Evolutionary conservation across 2,113 vertebrate species (phyloP).

Genomic region (Gavia stellata): DNA sequence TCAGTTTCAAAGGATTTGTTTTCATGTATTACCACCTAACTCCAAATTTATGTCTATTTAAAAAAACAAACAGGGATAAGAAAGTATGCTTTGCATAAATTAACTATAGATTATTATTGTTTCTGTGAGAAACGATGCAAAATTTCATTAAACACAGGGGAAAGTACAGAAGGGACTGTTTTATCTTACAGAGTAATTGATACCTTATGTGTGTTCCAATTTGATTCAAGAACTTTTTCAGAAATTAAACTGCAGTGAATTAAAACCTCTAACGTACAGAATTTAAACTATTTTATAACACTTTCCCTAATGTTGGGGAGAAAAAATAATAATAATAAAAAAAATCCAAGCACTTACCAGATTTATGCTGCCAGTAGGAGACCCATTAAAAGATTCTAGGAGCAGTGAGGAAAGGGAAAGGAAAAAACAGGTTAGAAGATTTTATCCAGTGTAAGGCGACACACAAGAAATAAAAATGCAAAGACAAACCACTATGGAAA

Average conservation of each 20-base stretch:
- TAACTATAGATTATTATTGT: neutral
- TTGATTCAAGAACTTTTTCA: neutral
- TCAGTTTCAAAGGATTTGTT: neutral
- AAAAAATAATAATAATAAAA: neutral
- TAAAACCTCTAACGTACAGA: neutral
- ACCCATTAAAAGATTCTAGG: constrained; percentile 95
- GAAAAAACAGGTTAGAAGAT: constrained; percentile 44
- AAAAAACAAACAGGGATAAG: neutral
- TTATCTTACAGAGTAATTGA: neutral
- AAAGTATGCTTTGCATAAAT: neutral
- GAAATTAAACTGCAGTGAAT: neutral
- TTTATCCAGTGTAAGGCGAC: neutral
- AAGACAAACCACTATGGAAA: neutral
- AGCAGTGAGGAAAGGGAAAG: neutral
- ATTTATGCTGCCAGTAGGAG: constrained; percentile 95
- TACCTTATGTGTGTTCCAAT: neutral
- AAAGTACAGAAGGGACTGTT: neutral
- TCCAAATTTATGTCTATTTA: neutral
- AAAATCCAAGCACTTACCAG: constrained; percentile 76
- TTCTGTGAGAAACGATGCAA: neutral
- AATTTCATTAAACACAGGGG: neutral
- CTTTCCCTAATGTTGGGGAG: neutral
- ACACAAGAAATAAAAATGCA: neutral
- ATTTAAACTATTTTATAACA: neutral
- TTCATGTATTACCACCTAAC: neutral